phyloP scores from a whole-genome alignment of 2,888 invertebrate species.

The Synergus japonicus region DNA sequence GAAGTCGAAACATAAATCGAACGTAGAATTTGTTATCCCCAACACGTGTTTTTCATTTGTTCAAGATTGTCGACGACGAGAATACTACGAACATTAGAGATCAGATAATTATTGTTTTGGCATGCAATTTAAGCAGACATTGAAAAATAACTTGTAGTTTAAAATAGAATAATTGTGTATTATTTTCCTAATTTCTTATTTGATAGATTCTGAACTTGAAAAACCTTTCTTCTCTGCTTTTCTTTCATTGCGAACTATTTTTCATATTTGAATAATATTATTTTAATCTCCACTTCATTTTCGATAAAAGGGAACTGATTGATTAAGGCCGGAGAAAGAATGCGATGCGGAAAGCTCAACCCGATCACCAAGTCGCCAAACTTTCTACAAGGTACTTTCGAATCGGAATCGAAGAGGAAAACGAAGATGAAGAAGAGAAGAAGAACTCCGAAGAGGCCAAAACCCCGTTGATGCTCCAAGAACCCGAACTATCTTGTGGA shows the following conservation, averaged over 20 bases:
- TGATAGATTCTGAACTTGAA: not conserved
- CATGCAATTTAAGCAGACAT: not conserved
- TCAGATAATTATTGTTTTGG: not conserved
- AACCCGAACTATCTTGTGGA: not conserved
- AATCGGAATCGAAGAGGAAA: conserved; percentile 64
- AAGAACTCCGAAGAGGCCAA: conserved; percentile 13
- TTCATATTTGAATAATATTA: not conserved
- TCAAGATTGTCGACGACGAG: not conserved
- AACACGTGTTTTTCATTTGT: not conserved
- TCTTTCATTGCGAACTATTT: not conserved
- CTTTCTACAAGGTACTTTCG: conserved; percentile 62
- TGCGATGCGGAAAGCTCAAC: conserved; percentile 70
- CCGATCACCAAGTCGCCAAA: conserved; percentile 53
- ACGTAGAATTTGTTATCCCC: not conserved
- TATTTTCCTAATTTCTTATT: not conserved
- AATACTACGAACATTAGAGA: not conserved
- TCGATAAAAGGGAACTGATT: not conserved
- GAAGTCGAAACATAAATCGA: not conserved
- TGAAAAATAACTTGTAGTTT: not conserved
- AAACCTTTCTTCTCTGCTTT: not conserved
- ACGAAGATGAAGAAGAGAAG: conserved; percentile 50
- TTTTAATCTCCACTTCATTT: not conserved
- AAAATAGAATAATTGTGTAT: not conserved
- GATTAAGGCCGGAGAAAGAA: conserved; percentile 44
- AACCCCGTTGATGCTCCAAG: not conserved